Percentiles rank a stretch among this genome's conserved stretches.
phyloP scores from a whole-genome alignment of 2,797 vertebrate genomes.

The Numenius phaeopus region DNA sequence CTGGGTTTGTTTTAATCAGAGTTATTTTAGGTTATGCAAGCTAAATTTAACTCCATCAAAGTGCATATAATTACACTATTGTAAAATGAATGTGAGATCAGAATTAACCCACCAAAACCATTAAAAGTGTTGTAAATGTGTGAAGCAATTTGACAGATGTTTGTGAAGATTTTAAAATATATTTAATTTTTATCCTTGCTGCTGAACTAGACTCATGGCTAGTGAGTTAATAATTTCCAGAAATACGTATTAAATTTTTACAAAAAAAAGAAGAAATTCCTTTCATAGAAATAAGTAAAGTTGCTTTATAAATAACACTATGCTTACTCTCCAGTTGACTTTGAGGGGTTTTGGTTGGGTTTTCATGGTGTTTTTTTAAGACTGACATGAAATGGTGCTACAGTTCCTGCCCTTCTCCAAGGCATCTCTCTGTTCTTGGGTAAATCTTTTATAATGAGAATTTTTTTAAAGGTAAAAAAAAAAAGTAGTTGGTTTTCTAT shows the following conservation, averaged over 20 bases:
- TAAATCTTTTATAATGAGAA: neutral
- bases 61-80: neutral
- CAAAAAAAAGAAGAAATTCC: neutral
- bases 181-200: neutral
- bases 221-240: neutral
- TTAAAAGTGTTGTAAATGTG: neutral
- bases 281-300: neutral
- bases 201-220: neutral
- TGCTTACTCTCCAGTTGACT: neutral
- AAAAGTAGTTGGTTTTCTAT: neutral
- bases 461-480: neutral
- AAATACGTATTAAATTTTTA: neutral
- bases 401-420: neutral
- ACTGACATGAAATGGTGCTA: neutral
- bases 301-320: neutral
- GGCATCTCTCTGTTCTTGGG: neutral
- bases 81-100: neutral
- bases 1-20: neutral
- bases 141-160: neutral
- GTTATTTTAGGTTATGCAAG: slow-evolving; percentile 3
- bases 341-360: neutral
- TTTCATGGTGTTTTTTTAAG: neutral
- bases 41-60: neutral
- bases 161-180: neutral
- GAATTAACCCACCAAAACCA: neutral